These are phyloP conservation scores for Lucinisca nassula DNA, from an alignment of 2,888 invertebrate species.

Conservation along the genomic window DNA sequence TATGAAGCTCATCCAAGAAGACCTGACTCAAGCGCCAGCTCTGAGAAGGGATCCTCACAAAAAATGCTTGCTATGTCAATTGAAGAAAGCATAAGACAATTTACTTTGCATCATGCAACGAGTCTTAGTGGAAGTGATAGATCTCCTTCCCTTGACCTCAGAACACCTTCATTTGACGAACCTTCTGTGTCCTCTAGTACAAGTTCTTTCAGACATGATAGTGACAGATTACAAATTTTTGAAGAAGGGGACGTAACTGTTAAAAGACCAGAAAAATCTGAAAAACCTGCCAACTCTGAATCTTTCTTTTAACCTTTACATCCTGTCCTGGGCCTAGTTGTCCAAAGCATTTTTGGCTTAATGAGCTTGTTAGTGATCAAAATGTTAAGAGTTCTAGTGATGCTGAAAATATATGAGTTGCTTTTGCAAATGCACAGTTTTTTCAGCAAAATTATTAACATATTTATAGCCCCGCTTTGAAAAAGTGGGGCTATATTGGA, in stretches of 20 bases:
- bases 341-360: no score
- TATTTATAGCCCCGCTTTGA: no score
- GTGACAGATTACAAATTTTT: not conserved
- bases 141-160: not conserved
- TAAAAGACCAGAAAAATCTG: not conserved
- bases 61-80: not conserved
- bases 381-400: no score
- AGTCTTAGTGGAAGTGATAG: not conserved
- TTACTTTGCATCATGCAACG: slow-evolving; percentile 32
- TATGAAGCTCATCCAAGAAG: not conserved
- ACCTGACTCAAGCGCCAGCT: not conserved
- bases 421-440: no score
- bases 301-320: no score
- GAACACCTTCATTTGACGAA: no score
- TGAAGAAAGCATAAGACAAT: slow-evolving; percentile 38
- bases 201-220: not conserved
- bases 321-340: no score
- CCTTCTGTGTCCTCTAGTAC: not conserved
- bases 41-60: not conserved
- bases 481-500: no score
- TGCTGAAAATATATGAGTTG: no score
- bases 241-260: not conserved
- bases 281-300: not conserved
- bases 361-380: no score
- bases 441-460: no score